These are phyloP conservation scores for Cyclophora punctaria DNA, from an alignment of 2,888 invertebrate species.

Conservation along the genomic window DNA sequence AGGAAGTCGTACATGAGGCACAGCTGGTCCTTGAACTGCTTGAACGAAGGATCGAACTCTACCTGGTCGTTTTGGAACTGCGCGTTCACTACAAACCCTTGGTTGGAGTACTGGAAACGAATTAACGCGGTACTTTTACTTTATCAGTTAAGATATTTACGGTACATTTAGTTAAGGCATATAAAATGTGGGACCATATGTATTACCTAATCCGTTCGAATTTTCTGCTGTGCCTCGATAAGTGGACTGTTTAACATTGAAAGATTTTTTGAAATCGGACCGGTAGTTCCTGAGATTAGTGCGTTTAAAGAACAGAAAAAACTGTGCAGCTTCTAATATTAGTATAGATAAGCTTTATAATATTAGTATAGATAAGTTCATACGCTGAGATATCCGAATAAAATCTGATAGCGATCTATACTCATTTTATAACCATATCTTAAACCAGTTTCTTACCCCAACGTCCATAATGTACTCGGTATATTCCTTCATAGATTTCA, in stretches of 20 bases:
- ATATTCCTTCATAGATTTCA: slow-evolving; percentile 86
- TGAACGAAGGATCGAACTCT: slow-evolving; percentile 84
- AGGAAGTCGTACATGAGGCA: slow-evolving; percentile 83
- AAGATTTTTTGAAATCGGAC: too few relatives aligned
- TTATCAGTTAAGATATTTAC: too few relatives aligned
- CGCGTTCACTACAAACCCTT: slow-evolving; percentile 80
- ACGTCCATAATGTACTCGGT: slow-evolving; percentile 85
- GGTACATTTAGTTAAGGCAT: too few relatives aligned
- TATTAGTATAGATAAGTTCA: slow-evolving; percentile 1
- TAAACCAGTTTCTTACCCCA: slow-evolving; percentile 69
- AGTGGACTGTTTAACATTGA: too few relatives aligned
- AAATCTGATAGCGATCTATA: too few relatives aligned
- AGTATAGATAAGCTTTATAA: slow-evolving; percentile 2
- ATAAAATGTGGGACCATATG: too few relatives aligned
- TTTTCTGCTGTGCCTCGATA: too few relatives aligned
- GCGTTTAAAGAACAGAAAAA: too few relatives aligned
- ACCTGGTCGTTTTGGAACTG: slow-evolving; percentile 76
- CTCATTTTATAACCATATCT: too few relatives aligned
- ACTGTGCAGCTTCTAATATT: not conserved
- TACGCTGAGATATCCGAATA: too few relatives aligned
- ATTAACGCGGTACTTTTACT: not conserved
- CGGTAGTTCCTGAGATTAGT: too few relatives aligned
- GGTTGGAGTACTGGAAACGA: slow-evolving; percentile 75
- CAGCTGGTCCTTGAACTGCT: slow-evolving; percentile 82
- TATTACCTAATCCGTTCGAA: too few relatives aligned